Conservation (phyloP, 2,113 vertebrate species). For the Catharus bicknelli region DNA sequence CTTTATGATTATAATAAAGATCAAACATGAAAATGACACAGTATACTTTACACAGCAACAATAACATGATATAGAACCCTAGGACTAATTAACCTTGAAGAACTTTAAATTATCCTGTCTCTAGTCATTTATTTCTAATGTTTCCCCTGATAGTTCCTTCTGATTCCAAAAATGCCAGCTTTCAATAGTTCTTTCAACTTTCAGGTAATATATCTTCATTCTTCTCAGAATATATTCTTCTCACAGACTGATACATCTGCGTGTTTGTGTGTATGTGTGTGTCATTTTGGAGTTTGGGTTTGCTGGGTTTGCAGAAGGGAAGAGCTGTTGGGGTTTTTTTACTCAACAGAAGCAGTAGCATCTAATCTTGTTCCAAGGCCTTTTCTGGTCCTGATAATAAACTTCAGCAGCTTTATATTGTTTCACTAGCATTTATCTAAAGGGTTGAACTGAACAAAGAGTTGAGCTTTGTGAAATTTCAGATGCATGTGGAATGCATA, state of each 20-base stretch:
- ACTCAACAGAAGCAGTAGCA: not conserved
- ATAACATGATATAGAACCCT: not conserved
- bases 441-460: not conserved
- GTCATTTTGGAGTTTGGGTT: not conserved
- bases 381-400: not conserved
- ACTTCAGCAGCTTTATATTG: not conserved
- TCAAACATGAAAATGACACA: not conserved
- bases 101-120: not conserved
- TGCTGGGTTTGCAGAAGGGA: not conserved
- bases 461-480: not conserved
- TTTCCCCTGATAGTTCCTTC: not conserved
- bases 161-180: not conserved
- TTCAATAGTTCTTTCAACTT: not conserved
- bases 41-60: not conserved
- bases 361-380: not conserved
- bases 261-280: not conserved
- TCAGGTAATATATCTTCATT: not conserved
- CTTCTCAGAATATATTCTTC: not conserved
- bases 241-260: not conserved
- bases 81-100: not conserved
- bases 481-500: not conserved
- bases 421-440: not conserved
- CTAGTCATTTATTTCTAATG: not conserved
- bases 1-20: not conserved
- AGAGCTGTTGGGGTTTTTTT: accelerated